A percentile compares a stretch with the other conserved stretches of the same genome.
phyloP scores from a whole-genome alignment of 2,888 invertebrate species.

The Automeris io region DNA sequence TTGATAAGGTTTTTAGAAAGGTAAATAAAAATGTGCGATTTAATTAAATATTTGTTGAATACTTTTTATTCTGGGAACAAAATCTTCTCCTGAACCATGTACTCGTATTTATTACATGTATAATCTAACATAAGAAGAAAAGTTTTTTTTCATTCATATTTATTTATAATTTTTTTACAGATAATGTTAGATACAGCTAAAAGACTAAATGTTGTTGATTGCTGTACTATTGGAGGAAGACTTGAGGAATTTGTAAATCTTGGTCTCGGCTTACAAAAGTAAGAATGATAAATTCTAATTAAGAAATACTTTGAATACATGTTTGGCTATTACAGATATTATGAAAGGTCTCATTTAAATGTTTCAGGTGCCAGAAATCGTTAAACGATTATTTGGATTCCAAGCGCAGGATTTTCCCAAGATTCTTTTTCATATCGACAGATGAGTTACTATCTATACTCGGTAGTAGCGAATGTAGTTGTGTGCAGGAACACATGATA shows the following conservation, averaged over 20 bases:
- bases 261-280: slow-evolving; percentile 85
- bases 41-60: background rate
- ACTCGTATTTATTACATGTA: background rate
- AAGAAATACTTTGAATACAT: too few species aligned
- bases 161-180: slow-evolving; percentile 45
- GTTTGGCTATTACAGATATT: too few species aligned
- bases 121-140: background rate
- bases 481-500: slow-evolving; percentile 95
- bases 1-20: slow-evolving; percentile 87
- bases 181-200: slow-evolving; percentile 92
- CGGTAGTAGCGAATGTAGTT: slow-evolving; percentile 88
- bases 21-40: slow-evolving; percentile 38
- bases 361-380: slow-evolving; percentile 87
- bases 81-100: background rate
- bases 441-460: slow-evolving; percentile 93
- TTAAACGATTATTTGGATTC: slow-evolving; percentile 92
- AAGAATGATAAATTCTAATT: slow-evolving; percentile 23
- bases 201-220: slow-evolving; percentile 85
- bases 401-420: slow-evolving; percentile 90
- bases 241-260: slow-evolving; percentile 85
- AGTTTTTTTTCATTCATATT: background rate
- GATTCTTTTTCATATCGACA: slow-evolving; percentile 96
- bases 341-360: too few species aligned
- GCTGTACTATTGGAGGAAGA: slow-evolving; percentile 85
- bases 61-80: background rate